Evolutionary conservation across 2,888 invertebrate genomes (phyloP), one percentile per base, ranked within the genome.

Genomic region (Augiades crinisus): DNA sequence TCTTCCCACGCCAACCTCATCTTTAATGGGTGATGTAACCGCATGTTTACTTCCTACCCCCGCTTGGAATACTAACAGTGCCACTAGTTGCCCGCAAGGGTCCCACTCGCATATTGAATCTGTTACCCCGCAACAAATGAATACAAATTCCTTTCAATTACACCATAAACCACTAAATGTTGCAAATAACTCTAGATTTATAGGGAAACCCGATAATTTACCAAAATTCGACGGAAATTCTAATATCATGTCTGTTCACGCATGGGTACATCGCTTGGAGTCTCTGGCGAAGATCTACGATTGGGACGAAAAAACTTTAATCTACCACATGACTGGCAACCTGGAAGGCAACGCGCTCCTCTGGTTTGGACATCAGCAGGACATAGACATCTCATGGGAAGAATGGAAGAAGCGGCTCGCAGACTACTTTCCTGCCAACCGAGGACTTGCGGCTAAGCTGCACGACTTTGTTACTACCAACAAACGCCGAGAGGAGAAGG

Each of bases 321-420:
- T 52, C 19, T 51, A 55, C 27, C 43, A 51, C 30, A 55, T 55
- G 55, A 55, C 55, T 1, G 36, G 31, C 8, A 55, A 37, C 21
- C 24, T 54, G 13, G 31, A 40, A 19, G 50, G 50, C 27, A 54
- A 36, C 17, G 33, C 34, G 21, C 37, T 51, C 7, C 43, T 55
- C 2, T 55, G 54, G 54, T 51, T 47, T 13, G 16, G 24, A 16
- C 47, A 46, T 14, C 51, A 40, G 31, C 24, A 46, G 10, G 37
- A 55, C 22, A 55, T 51, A 10, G 47, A 55, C 14, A 21, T 41
- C 16, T 34, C 36, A 2, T 55, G 47, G 51, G 51, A 21, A 12
- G 37, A 55, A 14, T 55, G 55, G 46, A 55, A 51, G 17, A 40
- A 47, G 10, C 19, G 13, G 12, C 43, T 55, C 3, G 12, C 10